Evolutionary conservation across 2,113 vertebrate genomes (phyloP).

Genomic region (Lichenostomus cassidix): DNA sequence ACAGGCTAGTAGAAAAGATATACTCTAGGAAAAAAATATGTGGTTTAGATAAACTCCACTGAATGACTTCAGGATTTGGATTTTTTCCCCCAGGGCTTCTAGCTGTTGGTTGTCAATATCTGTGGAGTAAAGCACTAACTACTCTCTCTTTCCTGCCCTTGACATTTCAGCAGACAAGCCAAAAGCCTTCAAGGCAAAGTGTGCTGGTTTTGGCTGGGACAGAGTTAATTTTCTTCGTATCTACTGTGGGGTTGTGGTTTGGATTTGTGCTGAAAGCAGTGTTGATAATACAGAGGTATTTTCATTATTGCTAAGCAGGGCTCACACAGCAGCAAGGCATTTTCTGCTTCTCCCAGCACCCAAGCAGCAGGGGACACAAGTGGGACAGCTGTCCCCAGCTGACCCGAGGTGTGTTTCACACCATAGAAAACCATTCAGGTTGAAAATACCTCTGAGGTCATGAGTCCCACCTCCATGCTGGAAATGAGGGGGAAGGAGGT

Average conservation of each 20-base stretch:
- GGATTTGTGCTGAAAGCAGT: neutral
- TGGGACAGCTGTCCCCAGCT: neutral
- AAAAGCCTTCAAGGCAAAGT: neutral
- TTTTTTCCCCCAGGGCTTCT: neutral
- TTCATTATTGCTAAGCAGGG: neutral
- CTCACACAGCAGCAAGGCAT: neutral
- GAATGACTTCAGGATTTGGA: neutral
- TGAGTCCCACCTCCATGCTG: neutral
- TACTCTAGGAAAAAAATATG: neutral
- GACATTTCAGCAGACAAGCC: neutral
- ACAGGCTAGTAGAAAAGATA: neutral
- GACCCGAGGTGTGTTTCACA: neutral
- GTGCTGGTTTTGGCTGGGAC: neutral
- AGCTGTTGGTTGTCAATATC: neutral
- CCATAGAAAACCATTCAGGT: neutral
- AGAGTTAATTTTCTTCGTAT: neutral
- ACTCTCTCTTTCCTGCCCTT: neutral
- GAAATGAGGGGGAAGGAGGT: neutral
- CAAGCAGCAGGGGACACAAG: rapidly evolving
- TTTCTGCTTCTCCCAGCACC: neutral
- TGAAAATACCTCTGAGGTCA: neutral
- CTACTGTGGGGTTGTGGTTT: neutral
- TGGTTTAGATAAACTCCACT: neutral
- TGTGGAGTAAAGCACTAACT: neutral
- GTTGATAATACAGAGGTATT: neutral